Evolutionary conservation across 2,113 vertebrate genomes (phyloP), one percentile per base, ranked within the genome.

Genomic region (Cinclus cinclus): DNA sequence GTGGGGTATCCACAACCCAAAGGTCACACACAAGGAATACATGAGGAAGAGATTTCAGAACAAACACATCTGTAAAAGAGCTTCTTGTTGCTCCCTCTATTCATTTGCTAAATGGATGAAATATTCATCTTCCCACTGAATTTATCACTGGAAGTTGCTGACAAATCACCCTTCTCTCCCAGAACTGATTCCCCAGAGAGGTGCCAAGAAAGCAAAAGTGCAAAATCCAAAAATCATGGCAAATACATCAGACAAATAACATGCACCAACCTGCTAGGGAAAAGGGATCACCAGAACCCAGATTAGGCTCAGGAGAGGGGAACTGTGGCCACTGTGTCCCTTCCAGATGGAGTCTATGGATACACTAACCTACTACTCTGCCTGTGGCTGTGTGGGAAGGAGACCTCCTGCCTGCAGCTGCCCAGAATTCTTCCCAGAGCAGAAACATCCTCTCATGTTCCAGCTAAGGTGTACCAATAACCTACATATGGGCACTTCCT

Each of bases 101-200:
- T 96, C 44, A 52, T 89, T 86, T 94, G 69, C 53, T 93, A 80
- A 87, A 67, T 30, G 74, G 84, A 87, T 79, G 75, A 96, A 93
- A 87, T 68, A 92, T 70, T 86, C 82, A 80, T 78, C 82, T 82
- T 82, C 87, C 94, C 6, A 1, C 75, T 85, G 77, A 94, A 90
- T 95, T 78, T 31, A 86, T 70, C 63, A 75, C 74, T 91, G 58
- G 58, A 94, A 92, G 79, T 22, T 93, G 62, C 95, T 96, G 94
- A 94, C 83, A 78, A 94, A 94, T 94, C 87, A 76, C 75, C 64
- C 73, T 82, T 64, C 55, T 83, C 67, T 88, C 58, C 76, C 64
- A 86, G 52, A n/a, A 37, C 74, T 2, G 41, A 47, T 47, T 50
- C 85, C 79, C 92, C 87, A 75, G 92, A 89, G 86, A 67, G 53